Evolutionary conservation across 1,140 invertebrate genomes (phyloP).

Genomic region (Hirudo medicinalis): DNA sequence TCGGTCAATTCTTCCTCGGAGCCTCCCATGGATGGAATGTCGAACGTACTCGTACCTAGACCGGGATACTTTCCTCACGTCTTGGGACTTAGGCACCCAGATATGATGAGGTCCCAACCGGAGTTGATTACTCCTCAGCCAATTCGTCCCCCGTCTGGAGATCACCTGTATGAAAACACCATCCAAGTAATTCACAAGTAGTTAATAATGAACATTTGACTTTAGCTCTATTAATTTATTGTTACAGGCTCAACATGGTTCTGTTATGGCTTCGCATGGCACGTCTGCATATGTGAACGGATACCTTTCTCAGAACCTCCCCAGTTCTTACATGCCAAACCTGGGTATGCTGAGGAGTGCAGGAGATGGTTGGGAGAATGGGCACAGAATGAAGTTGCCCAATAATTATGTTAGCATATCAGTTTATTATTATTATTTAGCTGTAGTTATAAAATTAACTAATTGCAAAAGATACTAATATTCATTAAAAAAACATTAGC

Average conservation of each 20-base stretch:
- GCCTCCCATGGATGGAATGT: neutral
- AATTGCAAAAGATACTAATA: too few relatives aligned
- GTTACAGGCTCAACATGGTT: neutral
- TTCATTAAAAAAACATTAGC: too few relatives aligned
- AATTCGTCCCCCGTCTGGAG: neutral
- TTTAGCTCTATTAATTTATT: neutral
- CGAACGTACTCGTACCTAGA: neutral
- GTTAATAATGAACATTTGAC: neutral
- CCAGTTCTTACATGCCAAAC: neutral
- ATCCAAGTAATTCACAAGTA: neutral
- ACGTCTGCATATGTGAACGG: neutral
- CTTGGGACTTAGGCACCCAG: neutral
- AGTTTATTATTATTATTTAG: too few relatives aligned
- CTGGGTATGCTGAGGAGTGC: constrained; percentile 1
- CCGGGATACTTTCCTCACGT: neutral
- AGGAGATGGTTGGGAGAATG: constrained; percentile 8
- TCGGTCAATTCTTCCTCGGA: neutral
- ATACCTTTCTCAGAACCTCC: neutral
- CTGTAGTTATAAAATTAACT: too few relatives aligned
- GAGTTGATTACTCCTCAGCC: neutral
- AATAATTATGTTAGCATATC: neutral
- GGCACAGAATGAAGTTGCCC: neutral
- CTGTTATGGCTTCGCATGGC: neutral
- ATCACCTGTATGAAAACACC: neutral
- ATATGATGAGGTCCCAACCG: neutral